Evolutionary conservation across 2,888 invertebrate species (phyloP), one percentile per base, ranked within the genome.

Genomic region (Pseudococcus jackbeardsleyi): DNA sequence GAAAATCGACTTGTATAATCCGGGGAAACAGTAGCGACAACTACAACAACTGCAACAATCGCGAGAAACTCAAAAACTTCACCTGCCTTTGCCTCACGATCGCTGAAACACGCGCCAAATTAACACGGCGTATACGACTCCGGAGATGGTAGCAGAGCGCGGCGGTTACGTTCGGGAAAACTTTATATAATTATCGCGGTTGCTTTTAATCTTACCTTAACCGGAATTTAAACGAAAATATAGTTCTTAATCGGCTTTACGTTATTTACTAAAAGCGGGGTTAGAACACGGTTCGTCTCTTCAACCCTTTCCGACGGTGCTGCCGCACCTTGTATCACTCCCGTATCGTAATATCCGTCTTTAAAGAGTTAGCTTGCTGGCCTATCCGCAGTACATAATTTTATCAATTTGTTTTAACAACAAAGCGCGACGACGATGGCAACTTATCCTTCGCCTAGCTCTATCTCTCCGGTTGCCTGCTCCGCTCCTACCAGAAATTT

Each of bases 121-220:
- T 42, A 5, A 42, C 42, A 42, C 42, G 5, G 9, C 12, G 50
- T 12, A 54, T 7, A 54, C 54, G 54, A 54, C 54, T 54, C 54
- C n/a, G 6, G n/a, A 54, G 54, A 54, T 54, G 54, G 54, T 54
- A 54, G 54, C 54, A 54, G 54, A 54, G 54, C 68, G 68, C 26
- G 12, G 68, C 11, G 68, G 11, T 68, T 68, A 68, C 68, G 12
- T 22, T 68, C 68, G 26, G 77, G 39, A 77, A 77, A 77, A 77
- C 77, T 77, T 77, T 68, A 77, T 77, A 77, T 77, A 77, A 77
- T 77, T 77, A 77, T 77, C 77, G 77, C 77, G 77, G 77, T 77
- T 26, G 77, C 77, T 77, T 77, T 77, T 77, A 77, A 77, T 77
- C 77, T 77, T 42, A 77, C 77, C 77, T 77, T 77, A 77, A 77